Conservation (phyloP, 2,888 invertebrate species). For the Cheilosia grossa region DNA sequence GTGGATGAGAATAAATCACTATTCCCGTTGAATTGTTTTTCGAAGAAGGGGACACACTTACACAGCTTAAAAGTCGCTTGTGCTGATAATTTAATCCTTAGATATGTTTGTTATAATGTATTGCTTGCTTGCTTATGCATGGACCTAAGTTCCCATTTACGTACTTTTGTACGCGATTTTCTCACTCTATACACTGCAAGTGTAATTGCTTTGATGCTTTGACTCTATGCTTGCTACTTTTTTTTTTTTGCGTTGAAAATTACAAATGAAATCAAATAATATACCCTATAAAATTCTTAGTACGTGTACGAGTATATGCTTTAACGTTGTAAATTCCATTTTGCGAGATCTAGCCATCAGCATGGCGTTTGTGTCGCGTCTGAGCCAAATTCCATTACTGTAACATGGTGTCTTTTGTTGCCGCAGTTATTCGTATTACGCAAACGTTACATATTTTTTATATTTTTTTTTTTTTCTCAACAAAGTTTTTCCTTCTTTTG, state of each 20-base stretch:
- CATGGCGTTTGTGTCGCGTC: conserved; percentile 27
- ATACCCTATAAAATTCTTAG: conserved; percentile 25
- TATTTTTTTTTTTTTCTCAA: too few species aligned
- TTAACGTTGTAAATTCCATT: conserved; percentile 32
- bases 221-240: background rate
- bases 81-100: too few species aligned
- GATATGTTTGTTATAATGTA: too few species aligned
- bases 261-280: background rate
- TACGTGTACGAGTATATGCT: background rate
- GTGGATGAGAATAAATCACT: too few species aligned
- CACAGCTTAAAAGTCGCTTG: too few species aligned
- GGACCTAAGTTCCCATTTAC: too few species aligned
- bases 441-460: conserved; percentile 28
- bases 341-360: conserved; percentile 30
- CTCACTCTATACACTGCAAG: too few species aligned
- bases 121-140: too few species aligned
- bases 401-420: conserved; percentile 28
- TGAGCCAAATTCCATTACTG: conserved; percentile 38
- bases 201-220: too few species aligned
- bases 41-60: too few species aligned
- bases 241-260: background rate
- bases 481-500: conserved; percentile 45
- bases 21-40: too few species aligned
- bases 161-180: too few species aligned
- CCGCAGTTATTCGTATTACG: conserved; percentile 50